Evolutionary conservation across 2,113 vertebrate species (phyloP).

Genomic region (Cochlearius cochlearius): DNA sequence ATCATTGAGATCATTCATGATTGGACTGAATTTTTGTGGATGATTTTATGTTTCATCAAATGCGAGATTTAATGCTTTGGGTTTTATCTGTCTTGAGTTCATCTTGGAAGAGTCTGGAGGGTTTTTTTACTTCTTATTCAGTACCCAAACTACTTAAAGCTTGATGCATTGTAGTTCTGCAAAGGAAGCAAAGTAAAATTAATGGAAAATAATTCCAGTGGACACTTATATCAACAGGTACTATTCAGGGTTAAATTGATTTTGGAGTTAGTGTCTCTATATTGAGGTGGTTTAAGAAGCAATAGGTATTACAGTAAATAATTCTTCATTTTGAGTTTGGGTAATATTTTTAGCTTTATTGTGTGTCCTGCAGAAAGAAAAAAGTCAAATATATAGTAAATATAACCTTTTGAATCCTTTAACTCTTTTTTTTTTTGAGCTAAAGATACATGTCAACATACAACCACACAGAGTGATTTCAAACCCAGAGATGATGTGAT

Average conservation of each 20-base stretch:
- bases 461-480: not conserved
- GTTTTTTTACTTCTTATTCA: not conserved
- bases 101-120: not conserved
- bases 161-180: not conserved
- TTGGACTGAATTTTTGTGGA: not conserved
- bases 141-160: not conserved
- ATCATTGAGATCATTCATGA: conserved; percentile 6
- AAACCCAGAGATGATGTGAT: not conserved
- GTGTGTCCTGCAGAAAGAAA: not conserved
- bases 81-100: not conserved
- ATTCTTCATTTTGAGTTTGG: not conserved
- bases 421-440: not conserved
- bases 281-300: not conserved
- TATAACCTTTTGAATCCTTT: not conserved
- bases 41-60: not conserved
- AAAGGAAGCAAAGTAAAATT: not conserved
- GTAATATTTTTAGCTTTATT: not conserved
- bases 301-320: not conserved
- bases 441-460: not conserved
- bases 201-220: not conserved
- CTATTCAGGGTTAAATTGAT: not conserved
- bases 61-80: conserved; percentile 2
- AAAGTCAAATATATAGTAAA: not conserved
- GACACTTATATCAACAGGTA: fast-evolving
- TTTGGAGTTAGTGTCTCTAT: not conserved